Percentiles rank a stretch among this genome's conserved stretches.
These are phyloP conservation scores for Zosterops pallidus DNA, from an alignment of 2,113 vertebrate genomes.

Conservation along the genomic window DNA sequence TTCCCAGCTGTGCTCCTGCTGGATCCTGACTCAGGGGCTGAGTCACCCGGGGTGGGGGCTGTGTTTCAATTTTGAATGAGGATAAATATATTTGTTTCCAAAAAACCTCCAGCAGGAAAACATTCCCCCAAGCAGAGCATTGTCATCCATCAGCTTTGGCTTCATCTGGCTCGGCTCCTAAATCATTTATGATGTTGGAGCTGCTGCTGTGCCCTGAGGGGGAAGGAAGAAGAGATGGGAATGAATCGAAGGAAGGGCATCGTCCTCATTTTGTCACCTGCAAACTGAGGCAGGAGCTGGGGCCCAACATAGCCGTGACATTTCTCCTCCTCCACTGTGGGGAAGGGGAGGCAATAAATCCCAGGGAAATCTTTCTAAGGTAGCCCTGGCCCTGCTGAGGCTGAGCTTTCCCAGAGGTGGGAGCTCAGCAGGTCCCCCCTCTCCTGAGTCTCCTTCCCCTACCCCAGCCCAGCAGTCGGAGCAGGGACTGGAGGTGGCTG, in stretches of 20 bases:
- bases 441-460: background rate
- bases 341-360: background rate
- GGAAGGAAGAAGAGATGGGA: background rate
- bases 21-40: background rate
- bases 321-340: background rate
- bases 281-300: background rate
- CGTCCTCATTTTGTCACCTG: background rate
- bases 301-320: background rate
- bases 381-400: background rate
- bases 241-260: background rate
- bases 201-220: background rate
- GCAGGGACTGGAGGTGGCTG: background rate
- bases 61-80: background rate
- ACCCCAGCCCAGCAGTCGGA: background rate
- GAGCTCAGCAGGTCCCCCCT: background rate
- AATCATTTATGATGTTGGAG: background rate
- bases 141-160: conserved; percentile 21
- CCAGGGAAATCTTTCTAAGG: background rate
- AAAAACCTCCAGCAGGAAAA: conserved; percentile 17
- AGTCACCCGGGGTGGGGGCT: background rate
- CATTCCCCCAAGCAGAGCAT: background rate
- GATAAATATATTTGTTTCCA: conserved; percentile 23
- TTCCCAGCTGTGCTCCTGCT: background rate
- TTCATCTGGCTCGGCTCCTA: background rate
- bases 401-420: background rate